Percentiles rank a stretch among this genome's conserved stretches.
Conservation (phyloP, 1,140 invertebrate species). For the Macrocentrus cingulum region DNA sequence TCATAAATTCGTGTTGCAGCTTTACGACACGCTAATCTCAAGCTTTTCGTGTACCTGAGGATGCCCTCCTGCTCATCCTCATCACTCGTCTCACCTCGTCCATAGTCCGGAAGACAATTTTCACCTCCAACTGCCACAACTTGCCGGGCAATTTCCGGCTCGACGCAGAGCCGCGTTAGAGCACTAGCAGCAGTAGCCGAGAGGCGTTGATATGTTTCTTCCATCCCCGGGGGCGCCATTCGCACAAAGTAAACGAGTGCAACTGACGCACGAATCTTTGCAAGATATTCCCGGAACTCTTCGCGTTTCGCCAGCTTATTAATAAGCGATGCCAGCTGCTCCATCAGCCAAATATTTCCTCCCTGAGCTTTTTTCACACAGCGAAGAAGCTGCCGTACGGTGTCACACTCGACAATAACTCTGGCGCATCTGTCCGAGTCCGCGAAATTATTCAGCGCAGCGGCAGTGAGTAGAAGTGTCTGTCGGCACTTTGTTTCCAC, state of each 20-base stretch:
- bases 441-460: slow-evolving; percentile 69
- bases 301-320: slow-evolving; percentile 76
- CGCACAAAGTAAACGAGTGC: slow-evolving; percentile 78
- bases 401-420: slow-evolving; percentile 64
- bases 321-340: slow-evolving; percentile 82
- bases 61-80: slow-evolving; percentile 55
- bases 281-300: slow-evolving; percentile 65
- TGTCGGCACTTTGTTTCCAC: slow-evolving; percentile 61
- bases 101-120: slow-evolving; percentile 67
- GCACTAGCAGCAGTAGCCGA: slow-evolving; percentile 85
- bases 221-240: slow-evolving; percentile 62
- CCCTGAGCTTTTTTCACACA: slow-evolving; percentile 56
- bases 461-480: slow-evolving; percentile 67
- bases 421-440: slow-evolving; percentile 37
- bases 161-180: slow-evolving; percentile 76
- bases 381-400: slow-evolving; percentile 60
- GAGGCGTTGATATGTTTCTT: slow-evolving; percentile 72
- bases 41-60: slow-evolving; percentile 59
- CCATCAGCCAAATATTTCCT: slow-evolving; percentile 58
- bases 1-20: slow-evolving; percentile 60
- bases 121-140: slow-evolving; percentile 78
- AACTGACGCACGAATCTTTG: slow-evolving; percentile 64
- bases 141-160: slow-evolving; percentile 71
- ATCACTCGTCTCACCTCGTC: slow-evolving; percentile 53
- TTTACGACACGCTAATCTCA: slow-evolving; percentile 59